A percentile compares a stretch with the other conserved stretches of the same genome.
These are phyloP conservation scores for Drosophila bocki DNA, from an alignment of 1,140 invertebrate species.

Conservation along the genomic window DNA sequence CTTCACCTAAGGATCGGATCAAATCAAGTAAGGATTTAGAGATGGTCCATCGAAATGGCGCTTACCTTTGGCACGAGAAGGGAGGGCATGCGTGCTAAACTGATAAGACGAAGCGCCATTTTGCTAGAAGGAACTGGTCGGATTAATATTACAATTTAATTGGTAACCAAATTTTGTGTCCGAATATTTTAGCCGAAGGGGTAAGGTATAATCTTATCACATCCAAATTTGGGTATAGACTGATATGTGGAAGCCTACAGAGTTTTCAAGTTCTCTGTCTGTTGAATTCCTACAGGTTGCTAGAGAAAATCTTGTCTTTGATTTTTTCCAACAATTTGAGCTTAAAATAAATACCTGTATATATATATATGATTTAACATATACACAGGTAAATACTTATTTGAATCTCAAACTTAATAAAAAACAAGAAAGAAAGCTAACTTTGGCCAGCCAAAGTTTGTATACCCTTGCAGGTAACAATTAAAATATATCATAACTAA, in stretches of 20 bases:
- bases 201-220: background rate
- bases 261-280: conserved; percentile 11
- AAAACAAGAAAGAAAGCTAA: background rate
- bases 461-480: too few species aligned
- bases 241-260: background rate
- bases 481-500: too few species aligned
- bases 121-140: background rate
- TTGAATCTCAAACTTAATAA: background rate
- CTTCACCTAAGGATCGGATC: conserved; percentile 2
- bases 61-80: conserved; percentile 22
- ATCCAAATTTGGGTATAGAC: conserved; percentile 4
- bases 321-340: too few species aligned
- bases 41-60: too few species aligned
- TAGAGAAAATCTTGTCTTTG: too few species aligned
- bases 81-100: background rate
- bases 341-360: background rate
- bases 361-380: background rate
- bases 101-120: conserved; percentile 39
- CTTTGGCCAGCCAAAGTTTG: too few species aligned
- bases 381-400: background rate
- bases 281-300: background rate
- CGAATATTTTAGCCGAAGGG: conserved; percentile 1
- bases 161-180: background rate
- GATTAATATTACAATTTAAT: background rate
- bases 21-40: background rate